Evolutionary conservation across 2,797 vertebrate species (phyloP).

Genomic region (Loriculus beryllinus): DNA sequence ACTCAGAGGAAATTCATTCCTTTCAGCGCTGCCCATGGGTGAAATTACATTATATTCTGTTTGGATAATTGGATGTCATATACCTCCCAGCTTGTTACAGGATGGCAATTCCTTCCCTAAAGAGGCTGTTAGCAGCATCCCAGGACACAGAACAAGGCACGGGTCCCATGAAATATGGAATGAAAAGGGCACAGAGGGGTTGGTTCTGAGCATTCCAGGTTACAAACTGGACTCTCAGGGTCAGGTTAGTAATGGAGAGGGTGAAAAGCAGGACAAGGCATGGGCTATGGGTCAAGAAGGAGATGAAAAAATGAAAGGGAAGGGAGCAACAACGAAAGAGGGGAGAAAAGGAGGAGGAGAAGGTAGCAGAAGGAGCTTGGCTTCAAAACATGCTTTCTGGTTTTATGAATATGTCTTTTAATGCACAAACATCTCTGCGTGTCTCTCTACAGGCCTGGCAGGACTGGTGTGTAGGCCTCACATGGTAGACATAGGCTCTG

Average conservation of each 20-base stretch:
- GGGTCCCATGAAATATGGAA: background rate
- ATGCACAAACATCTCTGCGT: background rate
- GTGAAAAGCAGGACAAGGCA: background rate
- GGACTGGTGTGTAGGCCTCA: background rate
- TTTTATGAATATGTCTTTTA: background rate
- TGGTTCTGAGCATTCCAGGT: background rate
- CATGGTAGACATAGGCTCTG: background rate
- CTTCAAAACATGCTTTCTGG: background rate
- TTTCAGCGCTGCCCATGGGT: constrained; percentile 76
- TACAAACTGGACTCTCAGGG: background rate
- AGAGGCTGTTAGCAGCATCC: background rate
- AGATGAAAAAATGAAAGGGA: background rate
- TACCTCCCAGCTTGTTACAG: background rate
- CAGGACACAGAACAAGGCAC: background rate
- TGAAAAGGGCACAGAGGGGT: background rate
- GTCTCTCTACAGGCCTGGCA: background rate
- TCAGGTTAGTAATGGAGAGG: background rate
- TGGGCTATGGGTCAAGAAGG: background rate
- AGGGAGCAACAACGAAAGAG: background rate
- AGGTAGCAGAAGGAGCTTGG: background rate
- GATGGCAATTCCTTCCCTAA: background rate
- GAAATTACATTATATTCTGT: constrained; percentile 75
- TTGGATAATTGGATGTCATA: constrained; percentile 73
- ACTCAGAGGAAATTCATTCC: constrained; percentile 52
- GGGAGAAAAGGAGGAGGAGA: background rate